Conservation (phyloP, 2,888 invertebrate species). For the Aphodius sticticus region DNA sequence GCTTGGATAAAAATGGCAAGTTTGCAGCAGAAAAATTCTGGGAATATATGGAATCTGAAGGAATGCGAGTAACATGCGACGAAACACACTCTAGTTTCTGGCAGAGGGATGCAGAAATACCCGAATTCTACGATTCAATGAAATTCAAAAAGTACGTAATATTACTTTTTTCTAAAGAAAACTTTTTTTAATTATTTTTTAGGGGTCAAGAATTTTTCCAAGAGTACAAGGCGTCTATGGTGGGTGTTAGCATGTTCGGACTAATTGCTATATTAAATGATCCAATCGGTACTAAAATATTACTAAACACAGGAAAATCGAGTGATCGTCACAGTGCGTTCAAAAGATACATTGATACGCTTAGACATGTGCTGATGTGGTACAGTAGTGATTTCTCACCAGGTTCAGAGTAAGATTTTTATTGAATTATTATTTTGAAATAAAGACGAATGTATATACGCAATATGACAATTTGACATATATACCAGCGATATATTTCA, state of each 20-base stretch:
- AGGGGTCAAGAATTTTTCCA: not conserved
- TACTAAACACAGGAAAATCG: not conserved
- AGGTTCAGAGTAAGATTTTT: conserved; percentile 14
- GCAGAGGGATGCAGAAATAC: not conserved
- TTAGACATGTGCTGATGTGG: not conserved
- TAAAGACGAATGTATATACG: too few species aligned
- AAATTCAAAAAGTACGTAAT: not conserved
- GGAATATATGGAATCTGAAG: not conserved
- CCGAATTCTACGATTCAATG: not conserved
- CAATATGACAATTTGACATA: too few species aligned
- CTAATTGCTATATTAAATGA: not conserved
- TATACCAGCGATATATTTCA: too few species aligned
- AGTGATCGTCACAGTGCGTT: not conserved
- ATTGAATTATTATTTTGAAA: too few species aligned
- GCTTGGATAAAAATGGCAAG: not conserved
- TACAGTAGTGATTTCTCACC: conserved; percentile 8
- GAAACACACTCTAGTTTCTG: not conserved
- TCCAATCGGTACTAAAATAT: not conserved
- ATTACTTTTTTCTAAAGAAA: too few species aligned
- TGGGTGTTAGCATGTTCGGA: not conserved
- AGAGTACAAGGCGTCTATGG: not conserved
- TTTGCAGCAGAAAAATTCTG: not conserved
- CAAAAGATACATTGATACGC: conserved; percentile 12
- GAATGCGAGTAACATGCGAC: not conserved
- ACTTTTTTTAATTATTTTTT: not conserved